Base-by-base conservation (phyloP, 2,888 invertebrate species). In the Torymus tubicola region DNA sequence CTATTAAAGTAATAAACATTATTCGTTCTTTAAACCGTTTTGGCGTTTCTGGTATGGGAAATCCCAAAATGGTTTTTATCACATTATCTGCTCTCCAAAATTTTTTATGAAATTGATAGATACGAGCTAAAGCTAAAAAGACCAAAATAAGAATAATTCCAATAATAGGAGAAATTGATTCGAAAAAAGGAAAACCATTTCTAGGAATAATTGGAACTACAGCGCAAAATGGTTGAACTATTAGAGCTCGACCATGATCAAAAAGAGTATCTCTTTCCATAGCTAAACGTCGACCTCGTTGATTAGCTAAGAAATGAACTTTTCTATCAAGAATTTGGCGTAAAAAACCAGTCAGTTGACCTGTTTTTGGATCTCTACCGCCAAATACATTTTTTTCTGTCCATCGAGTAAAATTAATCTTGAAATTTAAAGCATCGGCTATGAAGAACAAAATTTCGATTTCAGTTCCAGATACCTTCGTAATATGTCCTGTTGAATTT, bases 401-500 rank as follows among this genome's bases (percentile, higher is more conserved):
- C 57, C 64, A 60, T 5, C 67, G 73, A 21, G 14, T 31, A 12
- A 58, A 16, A n/a, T 58, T 57, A 12, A 67, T 68, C 13, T 24
- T 68, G 52, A 76, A 79, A 60, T 73, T 79, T 18, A 79, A 24
- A 12, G 31, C 21, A 2, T 57, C 4, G 3, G 60, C 21, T 8
- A 79, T 5, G 2, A 67, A 42, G 4, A 55, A 18, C 1, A 67
- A 16, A 3, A 73, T 68, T 12, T 42, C 42, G 2, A 31, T 13
- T n/a, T 60, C 67, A 5, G 21, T 52, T 2, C 78, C 78, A 13
- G n/a, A 21, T 24, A 12, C 53, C 1, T 18, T 21, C n/a, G 42
- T 53, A 10, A 73, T 55, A 16, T 79, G 52, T 18, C 78, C 78
- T 2, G 60, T 79, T 55, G 50, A 16, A 13, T 79, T 79, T 24